Base-by-base conservation (phyloP, 2,113 vertebrate species). In the Oryzias curvinotus region DNA sequence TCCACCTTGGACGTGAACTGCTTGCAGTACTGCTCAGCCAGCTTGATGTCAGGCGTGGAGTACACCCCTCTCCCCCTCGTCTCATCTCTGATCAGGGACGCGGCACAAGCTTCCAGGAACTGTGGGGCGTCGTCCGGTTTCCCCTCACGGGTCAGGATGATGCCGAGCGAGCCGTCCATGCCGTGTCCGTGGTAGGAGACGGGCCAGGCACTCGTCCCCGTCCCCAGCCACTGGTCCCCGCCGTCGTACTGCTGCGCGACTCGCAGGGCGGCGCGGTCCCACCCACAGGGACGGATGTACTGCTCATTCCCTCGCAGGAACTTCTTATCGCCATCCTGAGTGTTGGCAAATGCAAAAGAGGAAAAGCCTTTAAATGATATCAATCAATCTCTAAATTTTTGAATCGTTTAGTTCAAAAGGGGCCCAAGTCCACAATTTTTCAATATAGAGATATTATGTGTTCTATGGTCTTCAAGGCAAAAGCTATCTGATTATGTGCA, bases 241-340 rank as follows among this genome's bases (percentile, higher is more conserved):
- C 45, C 81, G 0, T 64, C 66, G 30, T 89, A 89, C 45, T 70
- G 83, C 12, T 71, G 0, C 8, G 6, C 1, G 2, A 92, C 89
- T 5, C 57, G 74, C 48, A 91, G 75, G 8, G 86, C 90, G 2
- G 28, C 19, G 0, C 91, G 85, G 49, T 61, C 73, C 87, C 89
- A 92, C 5, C 88, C 88, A 1, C 84, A 81, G 30, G 90, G 89
- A 0, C 88, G 86, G 1, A 52, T 1, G 59, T 92, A 92, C 4
- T 0, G 26, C 78, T 92, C 90, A 0, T 64, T 48, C 1, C 91
- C 89, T 0, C 88, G 80, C 17, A 43, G 7, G 56, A 85, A 87
- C 14, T 0, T 50, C 0, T 2, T 49, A 19, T 50, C 4, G 0
- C 70, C 70, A 0, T 86, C 87, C 81, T 88, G 49, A 1, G 23